Percentiles rank a stretch among this genome's conserved stretches.
Evolutionary conservation across 2,113 vertebrate genomes (phyloP).

Genomic region (Ctenodactylus gundi): DNA sequence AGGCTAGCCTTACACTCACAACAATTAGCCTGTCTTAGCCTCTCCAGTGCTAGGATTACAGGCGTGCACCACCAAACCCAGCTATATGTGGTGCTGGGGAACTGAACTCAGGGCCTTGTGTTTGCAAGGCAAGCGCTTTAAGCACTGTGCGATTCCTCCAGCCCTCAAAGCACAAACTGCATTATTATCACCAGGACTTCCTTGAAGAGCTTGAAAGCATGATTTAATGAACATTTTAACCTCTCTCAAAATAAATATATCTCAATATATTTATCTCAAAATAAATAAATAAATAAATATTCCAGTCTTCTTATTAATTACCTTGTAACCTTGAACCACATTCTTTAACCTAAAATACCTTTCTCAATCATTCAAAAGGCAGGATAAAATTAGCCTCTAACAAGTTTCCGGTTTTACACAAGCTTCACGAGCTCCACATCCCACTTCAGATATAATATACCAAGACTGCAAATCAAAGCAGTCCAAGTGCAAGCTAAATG

Average conservation of each 20-base stretch:
- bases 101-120: too few species aligned
- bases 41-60: too few species aligned
- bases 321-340: not conserved
- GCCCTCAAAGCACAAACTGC: too few species aligned
- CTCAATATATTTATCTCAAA: too few species aligned
- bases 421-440: not conserved
- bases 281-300: too few species aligned
- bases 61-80: too few species aligned
- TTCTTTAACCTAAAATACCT: constrained; percentile 18
- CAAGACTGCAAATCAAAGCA: not conserved
- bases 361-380: constrained; percentile 21
- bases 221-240: constrained; percentile 2
- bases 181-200: constrained; percentile 17
- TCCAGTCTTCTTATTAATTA: not conserved
- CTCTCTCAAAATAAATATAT: too few species aligned
- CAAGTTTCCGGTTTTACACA: not conserved
- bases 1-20: too few species aligned
- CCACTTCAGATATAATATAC: not conserved
- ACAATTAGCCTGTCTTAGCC: too few species aligned
- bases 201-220: not conserved
- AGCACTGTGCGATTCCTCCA: too few species aligned
- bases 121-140: too few species aligned
- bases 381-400: not conserved
- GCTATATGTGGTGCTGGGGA: too few species aligned
- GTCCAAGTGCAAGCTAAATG: not conserved